Evolutionary conservation across 2,888 invertebrate species (phyloP).

Genomic region (Epistrophella euchroma): DNA sequence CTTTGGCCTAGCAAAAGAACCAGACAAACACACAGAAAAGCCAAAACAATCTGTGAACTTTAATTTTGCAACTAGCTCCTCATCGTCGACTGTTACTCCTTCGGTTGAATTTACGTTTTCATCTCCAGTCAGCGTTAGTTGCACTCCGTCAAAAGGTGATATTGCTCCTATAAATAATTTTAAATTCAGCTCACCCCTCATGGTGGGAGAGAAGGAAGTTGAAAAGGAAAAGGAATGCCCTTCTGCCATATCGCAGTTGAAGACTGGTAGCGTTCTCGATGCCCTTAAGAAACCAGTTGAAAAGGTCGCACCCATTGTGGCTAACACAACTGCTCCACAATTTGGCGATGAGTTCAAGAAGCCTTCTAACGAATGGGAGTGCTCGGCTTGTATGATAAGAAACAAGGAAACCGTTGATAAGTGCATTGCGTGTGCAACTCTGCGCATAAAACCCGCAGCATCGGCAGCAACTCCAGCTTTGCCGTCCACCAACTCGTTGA

Average conservation of each 20-base stretch:
- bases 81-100: conserved; percentile 14
- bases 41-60: conserved; percentile 57
- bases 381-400: conserved; percentile 86
- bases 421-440: conserved; percentile 86
- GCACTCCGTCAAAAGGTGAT: conserved; percentile 80
- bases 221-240: conserved; percentile 6
- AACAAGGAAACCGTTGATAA: conserved; percentile 84
- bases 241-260: conserved; percentile 79
- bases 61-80: conserved; percentile 29
- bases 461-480: conserved; percentile 55
- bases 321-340: conserved; percentile 33
- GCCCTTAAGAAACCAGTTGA: conserved; percentile 77
- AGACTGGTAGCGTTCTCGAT: conserved; percentile 84
- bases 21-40: conserved; percentile 19
- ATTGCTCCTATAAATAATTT: conserved; percentile 85
- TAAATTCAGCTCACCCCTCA: conserved; percentile 86
- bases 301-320: conserved; percentile 24
- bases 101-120: conserved; percentile 83
- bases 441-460: conserved; percentile 78
- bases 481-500: conserved; percentile 52
- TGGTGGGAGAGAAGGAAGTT: conserved; percentile 77
- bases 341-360: conserved; percentile 85
- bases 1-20: conserved; percentile 76
- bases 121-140: conserved; percentile 84
- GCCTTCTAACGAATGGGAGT: conserved; percentile 87